Conservation (phyloP, 2,113 vertebrate species). For the Lamprologus speciosus region DNA sequence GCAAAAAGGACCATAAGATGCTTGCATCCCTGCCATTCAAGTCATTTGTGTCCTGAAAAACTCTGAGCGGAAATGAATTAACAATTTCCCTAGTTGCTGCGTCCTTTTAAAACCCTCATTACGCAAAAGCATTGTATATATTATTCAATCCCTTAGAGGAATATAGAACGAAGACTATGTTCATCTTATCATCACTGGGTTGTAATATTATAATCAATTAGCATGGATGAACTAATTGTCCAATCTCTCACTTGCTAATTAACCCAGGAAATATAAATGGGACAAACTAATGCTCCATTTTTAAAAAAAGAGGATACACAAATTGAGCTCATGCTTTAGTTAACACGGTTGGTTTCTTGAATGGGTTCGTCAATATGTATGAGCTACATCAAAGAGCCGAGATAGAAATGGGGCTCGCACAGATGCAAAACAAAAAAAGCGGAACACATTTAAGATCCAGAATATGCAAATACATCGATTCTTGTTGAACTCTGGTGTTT, state of each 20-base stretch:
- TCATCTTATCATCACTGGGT: slow-evolving; percentile 56
- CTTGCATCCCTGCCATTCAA: slow-evolving; percentile 2
- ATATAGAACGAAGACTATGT: slow-evolving; percentile 27
- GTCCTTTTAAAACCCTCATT: slow-evolving; percentile 65
- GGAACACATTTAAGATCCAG: slow-evolving; percentile 42
- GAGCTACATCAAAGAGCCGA: slow-evolving; percentile 64
- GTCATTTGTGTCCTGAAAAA: slow-evolving; percentile 23
- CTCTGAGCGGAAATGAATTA: slow-evolving; percentile 61
- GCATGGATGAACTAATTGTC: slow-evolving; percentile 61
- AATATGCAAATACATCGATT: slow-evolving; percentile 59
- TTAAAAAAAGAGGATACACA: background rate
- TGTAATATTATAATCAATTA: slow-evolving; percentile 72
- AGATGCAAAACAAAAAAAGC: slow-evolving; percentile 1
- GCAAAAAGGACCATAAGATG: slow-evolving; percentile 32
- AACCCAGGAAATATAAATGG: slow-evolving; percentile 55
- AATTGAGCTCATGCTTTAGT: slow-evolving; percentile 46
- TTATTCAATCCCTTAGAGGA: slow-evolving; percentile 60
- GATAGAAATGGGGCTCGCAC: slow-evolving; percentile 44
- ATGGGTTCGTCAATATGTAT: slow-evolving; percentile 66
- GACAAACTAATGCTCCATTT: slow-evolving; percentile 45
- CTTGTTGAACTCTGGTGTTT: slow-evolving; percentile 52
- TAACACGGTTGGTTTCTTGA: slow-evolving; percentile 29
- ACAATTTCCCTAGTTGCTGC: slow-evolving; percentile 62
- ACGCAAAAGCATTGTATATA: slow-evolving; percentile 59
- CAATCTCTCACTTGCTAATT: slow-evolving; percentile 66